Base-by-base conservation (phyloP, 1,140 invertebrate species). In the Alviniconcha marisindica region DNA sequence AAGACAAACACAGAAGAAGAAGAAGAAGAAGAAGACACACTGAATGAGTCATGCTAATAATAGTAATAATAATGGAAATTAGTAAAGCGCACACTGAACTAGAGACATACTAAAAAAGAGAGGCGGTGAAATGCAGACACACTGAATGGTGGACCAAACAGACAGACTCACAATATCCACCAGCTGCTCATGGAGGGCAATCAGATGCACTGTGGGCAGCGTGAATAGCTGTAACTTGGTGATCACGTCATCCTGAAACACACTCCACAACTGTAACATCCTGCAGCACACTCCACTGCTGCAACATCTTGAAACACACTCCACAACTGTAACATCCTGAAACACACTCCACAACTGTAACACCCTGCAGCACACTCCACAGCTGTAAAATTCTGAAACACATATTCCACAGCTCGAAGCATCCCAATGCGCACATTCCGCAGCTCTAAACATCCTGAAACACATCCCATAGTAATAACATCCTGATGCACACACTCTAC, bases 171-270 rank as follows among this genome's bases (percentile, higher is more conserved):
- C 88, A 79, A 84, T 69, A 28, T 88, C 84, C 18, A 42, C 83
- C 0, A 92, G 85, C 48, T 82, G 83, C 18, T 77, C 56, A 73
- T 89, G 89, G 51, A 92, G 81, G 10, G 84, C 82, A 28, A 90
- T 86, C 31, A 92, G 83, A 63, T 88, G 86, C 4, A 33, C 33
- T n/a, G 87, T 88, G 21, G 91, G 84, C 78, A 89, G 84, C 24
- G 91, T 86, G 82, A 85, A 90, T 36, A 92, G 80, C 82, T 90
- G 88, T 24, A 92, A 81, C 54, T 84, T 86, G 66, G 90, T 90
- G 74, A 90, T 86, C 21, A 91, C 89, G 82, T 87, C 81, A 42
- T 91, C 88, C 90, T 90, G 79, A n/a, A 80, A 83, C 80, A 79
- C 18, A 82, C 69, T 33, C 63, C 15, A 12, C 63, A 28, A 5